These are phyloP conservation scores for Syndactyla subalaris DNA, from an alignment of 2,797 vertebrate genomes.

Conservation along the genomic window DNA sequence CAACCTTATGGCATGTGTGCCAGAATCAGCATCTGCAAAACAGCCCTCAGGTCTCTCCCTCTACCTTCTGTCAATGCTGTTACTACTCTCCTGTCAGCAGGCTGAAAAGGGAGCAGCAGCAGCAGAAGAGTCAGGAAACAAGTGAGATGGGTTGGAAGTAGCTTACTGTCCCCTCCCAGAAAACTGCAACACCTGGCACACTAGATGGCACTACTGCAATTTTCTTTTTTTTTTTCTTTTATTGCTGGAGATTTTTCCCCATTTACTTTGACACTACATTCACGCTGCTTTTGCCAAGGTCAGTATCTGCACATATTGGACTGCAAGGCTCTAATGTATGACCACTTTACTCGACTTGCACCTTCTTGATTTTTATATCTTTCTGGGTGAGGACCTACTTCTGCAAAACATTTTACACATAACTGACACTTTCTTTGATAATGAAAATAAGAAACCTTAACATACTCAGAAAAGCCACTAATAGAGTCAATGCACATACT, in stretches of 20 bases:
- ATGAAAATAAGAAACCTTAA: neutral
- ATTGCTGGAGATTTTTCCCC: neutral
- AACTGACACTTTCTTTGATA: neutral
- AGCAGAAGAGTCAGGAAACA: neutral
- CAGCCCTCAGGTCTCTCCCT: conserved; percentile 7
- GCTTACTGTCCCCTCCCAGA: neutral
- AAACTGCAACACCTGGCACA: conserved; percentile 12
- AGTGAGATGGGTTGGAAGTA: neutral
- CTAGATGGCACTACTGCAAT: conserved; percentile 75
- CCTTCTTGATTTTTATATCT: neutral
- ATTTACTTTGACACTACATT: neutral
- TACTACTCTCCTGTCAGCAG: neutral
- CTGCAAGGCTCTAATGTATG: neutral
- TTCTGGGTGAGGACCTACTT: neutral
- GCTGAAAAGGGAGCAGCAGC: neutral
- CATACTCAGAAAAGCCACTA: neutral
- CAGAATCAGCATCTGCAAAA: conserved; percentile 44
- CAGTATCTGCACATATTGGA: neutral
- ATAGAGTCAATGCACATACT: neutral
- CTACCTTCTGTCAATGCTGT: conserved; percentile 15
- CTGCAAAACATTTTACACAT: neutral
- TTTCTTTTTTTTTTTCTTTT: neutral
- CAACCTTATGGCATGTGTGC: conserved; percentile 25
- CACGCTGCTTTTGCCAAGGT: neutral
- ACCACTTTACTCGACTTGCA: neutral